These are phyloP conservation scores for Microplitis demolitor DNA, from an alignment of 1,140 invertebrate species.

Conservation along the genomic window DNA sequence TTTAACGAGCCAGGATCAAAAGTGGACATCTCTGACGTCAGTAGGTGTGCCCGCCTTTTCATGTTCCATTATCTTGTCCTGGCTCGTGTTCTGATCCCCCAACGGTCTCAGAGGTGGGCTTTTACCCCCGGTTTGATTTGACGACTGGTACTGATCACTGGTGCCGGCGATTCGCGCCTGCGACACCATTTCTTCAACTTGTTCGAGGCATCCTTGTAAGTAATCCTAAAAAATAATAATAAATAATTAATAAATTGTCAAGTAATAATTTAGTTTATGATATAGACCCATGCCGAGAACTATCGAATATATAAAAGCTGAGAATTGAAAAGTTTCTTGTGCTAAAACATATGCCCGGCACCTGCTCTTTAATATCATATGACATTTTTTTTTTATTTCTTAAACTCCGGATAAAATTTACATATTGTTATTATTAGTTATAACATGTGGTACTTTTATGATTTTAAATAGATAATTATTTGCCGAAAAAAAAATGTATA, in stretches of 20 bases:
- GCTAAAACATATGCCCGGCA: conserved; percentile 47
- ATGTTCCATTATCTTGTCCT: conserved; percentile 65
- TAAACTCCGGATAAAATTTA: neutral
- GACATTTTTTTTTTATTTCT: conserved; percentile 27
- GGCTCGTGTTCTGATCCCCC: conserved; percentile 56
- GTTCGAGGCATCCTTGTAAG: conserved; percentile 72
- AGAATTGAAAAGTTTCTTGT: conserved; percentile 28
- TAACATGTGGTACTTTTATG: neutral
- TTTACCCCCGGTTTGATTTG: conserved; percentile 35
- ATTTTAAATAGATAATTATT: neutral
- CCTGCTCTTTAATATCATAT: conserved; percentile 37
- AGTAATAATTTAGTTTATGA: neutral
- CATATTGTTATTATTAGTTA: neutral
- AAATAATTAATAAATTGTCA: conserved; percentile 23
- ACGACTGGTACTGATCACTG: conserved; percentile 32
- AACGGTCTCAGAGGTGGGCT: conserved; percentile 44
- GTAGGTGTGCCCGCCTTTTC: conserved; percentile 80
- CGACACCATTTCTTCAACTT: conserved; percentile 75
- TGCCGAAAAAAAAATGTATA: neutral
- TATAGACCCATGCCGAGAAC: too few species aligned
- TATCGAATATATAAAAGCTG: too few species aligned
- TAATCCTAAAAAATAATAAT: conserved; percentile 67
- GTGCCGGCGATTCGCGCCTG: conserved; percentile 49
- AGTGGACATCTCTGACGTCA: conserved; percentile 77
- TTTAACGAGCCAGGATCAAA: conserved; percentile 53